Base-by-base conservation (phyloP, 2,113 vertebrate genomes). In the Lagopus muta region DNA sequence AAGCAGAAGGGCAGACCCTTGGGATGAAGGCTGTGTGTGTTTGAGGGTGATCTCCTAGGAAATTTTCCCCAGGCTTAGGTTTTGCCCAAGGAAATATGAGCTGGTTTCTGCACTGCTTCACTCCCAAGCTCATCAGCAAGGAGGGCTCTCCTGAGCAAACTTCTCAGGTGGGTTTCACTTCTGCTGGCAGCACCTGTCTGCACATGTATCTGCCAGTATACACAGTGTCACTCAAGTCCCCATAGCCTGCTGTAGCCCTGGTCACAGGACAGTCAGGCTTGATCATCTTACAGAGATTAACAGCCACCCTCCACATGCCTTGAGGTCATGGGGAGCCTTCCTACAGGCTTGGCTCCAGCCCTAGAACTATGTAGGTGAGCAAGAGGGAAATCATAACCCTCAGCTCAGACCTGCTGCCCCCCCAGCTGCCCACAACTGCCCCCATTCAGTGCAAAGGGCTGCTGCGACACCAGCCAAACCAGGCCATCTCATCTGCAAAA, bases 371-470 rank as follows among this genome's bases (percentile, higher is more conserved):
- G 34, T 38, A 9, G 6, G 17, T 50, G 67, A 75, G 38, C 34
- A 67, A 66, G 80, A 18, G 28, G 25, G 24, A 38, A 38, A n/a
- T 61, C 57, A 74, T 42, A 21, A 38, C 27, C 71, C 84, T 43
- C 54, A 25, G 43, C 47, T 84, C 21, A 5, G 32, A 72, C 47
- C 86, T 54, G 24, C 10, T 7, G 78, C 34, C 79, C 3, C 0
- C 28, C 66, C 65, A 32, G 36, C 50, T 76, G 58, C 52, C 55
- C 40, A 28, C 40, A 17, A 67, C 34, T 34, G 9, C 80, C 69
- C 69, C 78, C 1, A 0, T 1, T 2, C 55, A 66, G 42, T 0
- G 0, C 3, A 0, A 0, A 0, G 21, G 47, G 73, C 88, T 82
- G 83, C 93, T 81, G 72, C 47, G 40, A 2, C 18, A 43, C 74